Evolutionary conservation across 1,140 invertebrate genomes (phyloP).

Genomic region (Drosophila erecta): DNA sequence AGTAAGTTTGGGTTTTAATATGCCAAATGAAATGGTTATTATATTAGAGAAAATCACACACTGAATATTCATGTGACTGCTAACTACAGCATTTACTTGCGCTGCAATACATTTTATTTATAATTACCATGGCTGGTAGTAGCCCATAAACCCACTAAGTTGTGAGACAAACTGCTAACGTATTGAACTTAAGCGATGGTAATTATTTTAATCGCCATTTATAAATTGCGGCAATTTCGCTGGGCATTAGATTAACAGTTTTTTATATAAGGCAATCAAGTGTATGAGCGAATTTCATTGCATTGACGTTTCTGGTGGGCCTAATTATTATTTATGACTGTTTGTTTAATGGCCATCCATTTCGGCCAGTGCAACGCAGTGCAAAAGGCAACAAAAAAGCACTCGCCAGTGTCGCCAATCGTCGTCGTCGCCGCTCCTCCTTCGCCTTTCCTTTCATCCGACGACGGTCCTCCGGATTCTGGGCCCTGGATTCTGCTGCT

Average conservation of each 20-base stretch:
- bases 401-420: slow-evolving; percentile 50
- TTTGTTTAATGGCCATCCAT: not conserved
- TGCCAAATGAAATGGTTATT: too few species aligned
- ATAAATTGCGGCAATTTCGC: not conserved
- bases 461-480: slow-evolving; percentile 16
- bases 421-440: slow-evolving; percentile 33
- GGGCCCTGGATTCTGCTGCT: slow-evolving; percentile 25
- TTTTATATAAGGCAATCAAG: too few species aligned
- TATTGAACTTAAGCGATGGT: not conserved
- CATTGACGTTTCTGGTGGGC: not conserved
- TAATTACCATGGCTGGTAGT: not conserved
- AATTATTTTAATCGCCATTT: not conserved
- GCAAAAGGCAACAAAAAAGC: slow-evolving; percentile 48
- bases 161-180: not conserved
- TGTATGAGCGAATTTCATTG: not conserved
- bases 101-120: not conserved
- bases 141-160: not conserved
- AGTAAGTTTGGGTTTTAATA: too few species aligned
- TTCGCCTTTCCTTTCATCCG: slow-evolving; percentile 46
- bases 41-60: too few species aligned
- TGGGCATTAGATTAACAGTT: too few species aligned
- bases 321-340: not conserved
- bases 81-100: not conserved
- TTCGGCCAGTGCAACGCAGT: slow-evolving; percentile 32
- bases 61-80: not conserved